A percentile compares a stretch with the other conserved stretches of the same genome.
Evolutionary conservation across 2,888 invertebrate genomes (phyloP).

Genomic region (Hanleya hanleyi): DNA sequence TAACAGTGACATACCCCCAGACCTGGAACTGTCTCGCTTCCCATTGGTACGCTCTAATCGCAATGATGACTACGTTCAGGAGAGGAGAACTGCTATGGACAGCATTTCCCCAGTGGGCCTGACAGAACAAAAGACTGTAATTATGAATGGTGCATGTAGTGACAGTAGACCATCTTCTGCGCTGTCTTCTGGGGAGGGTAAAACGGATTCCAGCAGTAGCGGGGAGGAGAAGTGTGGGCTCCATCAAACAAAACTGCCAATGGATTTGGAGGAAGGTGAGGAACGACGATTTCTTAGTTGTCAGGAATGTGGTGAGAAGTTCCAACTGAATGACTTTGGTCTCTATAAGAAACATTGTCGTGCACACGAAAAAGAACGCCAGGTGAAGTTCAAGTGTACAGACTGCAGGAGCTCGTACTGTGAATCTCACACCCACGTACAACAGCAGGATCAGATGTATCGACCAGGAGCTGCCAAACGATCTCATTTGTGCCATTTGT

Average conservation of each 20-base stretch:
- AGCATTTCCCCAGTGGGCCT: neutral
- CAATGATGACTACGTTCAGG: neutral
- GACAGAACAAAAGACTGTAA: neutral
- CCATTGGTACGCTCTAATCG: neutral
- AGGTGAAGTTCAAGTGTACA: slow-evolving; percentile 51
- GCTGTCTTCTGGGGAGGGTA: neutral
- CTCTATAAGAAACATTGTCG: slow-evolving; percentile 65
- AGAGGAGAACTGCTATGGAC: neutral
- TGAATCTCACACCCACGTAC: slow-evolving; percentile 44
- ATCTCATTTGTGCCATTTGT: slow-evolving; percentile 5
- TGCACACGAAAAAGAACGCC: slow-evolving; percentile 52
- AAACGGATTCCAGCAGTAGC: neutral
- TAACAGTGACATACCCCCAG: neutral
- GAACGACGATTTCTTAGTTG: slow-evolving; percentile 58
- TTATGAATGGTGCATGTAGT: neutral
- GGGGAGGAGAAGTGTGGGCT: neutral
- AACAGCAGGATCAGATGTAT: slow-evolving; percentile 31
- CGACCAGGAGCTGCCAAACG: neutral
- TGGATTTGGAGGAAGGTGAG: neutral
- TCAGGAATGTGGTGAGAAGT: slow-evolving; percentile 61
- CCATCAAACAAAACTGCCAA: neutral
- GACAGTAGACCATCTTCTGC: neutral
- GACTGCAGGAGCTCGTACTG: slow-evolving; percentile 49
- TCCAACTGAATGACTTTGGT: slow-evolving; percentile 68
- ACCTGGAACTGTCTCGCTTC: neutral